A percentile compares a stretch with the other conserved stretches of the same genome.
phyloP scores from a whole-genome alignment of 2,888 invertebrate species.

The Bugula neritina region DNA sequence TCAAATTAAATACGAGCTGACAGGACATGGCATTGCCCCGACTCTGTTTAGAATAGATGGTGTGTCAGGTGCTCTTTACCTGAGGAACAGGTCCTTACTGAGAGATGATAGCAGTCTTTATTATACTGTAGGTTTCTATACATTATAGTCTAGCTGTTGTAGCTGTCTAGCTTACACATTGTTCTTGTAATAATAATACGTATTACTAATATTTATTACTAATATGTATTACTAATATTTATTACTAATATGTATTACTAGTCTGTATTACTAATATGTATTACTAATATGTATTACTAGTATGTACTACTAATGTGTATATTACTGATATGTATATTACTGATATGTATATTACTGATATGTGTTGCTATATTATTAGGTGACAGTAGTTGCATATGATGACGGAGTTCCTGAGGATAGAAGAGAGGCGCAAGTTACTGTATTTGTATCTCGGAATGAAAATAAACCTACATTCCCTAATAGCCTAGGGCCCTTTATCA shows the following conservation, averaged over 20 bases:
- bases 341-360: no score
- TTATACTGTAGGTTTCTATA: neutral
- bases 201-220: no score
- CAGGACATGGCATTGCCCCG: neutral
- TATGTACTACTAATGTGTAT: no score
- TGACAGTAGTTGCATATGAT: slow-evolving; percentile 32
- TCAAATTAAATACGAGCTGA: slow-evolving; percentile 10
- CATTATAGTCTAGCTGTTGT: no score
- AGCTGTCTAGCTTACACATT: no score
- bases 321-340: no score
- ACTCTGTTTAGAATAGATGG: neutral
- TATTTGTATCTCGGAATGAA: slow-evolving; percentile 30
- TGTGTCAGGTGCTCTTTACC: neutral
- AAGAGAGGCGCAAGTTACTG: slow-evolving; percentile 31
- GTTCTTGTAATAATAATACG: no score
- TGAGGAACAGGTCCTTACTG: neutral
- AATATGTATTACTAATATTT: no score
- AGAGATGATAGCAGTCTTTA: neutral
- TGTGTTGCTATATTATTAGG: slow-evolving; percentile 28
- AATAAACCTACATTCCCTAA: slow-evolving; percentile 7
- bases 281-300: no score
- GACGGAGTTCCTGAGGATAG: slow-evolving; percentile 31
- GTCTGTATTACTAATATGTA: no score
- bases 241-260: no score
- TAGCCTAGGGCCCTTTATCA: neutral